phyloP scores from a whole-genome alignment of 2,113 vertebrate genomes.

The Bostrychus sinensis region DNA sequence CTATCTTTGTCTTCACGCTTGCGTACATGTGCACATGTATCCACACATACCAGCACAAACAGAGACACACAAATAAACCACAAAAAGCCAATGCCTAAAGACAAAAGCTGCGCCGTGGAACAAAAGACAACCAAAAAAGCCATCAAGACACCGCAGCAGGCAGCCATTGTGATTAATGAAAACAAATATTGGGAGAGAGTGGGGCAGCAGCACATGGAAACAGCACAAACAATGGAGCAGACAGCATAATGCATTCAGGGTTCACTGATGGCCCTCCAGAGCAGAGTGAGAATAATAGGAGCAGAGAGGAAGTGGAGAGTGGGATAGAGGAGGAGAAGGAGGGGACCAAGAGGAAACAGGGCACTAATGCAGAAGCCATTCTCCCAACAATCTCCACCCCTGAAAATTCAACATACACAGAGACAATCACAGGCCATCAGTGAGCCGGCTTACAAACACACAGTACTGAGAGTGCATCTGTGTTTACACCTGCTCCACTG shows the following conservation, averaged over 20 bases:
- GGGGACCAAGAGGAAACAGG: conserved; percentile 57
- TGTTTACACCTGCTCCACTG: conserved; percentile 43
- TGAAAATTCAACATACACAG: conserved; percentile 20
- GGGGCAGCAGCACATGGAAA: conserved; percentile 67
- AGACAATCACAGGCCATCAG: conserved; percentile 14
- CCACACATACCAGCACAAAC: conserved; percentile 37
- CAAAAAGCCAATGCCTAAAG: conserved; percentile 57
- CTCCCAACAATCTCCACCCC: conserved; percentile 44
- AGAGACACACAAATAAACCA: conserved; percentile 53
- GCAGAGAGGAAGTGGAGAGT: conserved; percentile 58
- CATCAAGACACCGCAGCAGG: conserved; percentile 87
- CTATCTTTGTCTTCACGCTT: conserved; percentile 16
- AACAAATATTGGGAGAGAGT: conserved; percentile 83
- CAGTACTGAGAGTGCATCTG: conserved; percentile 32
- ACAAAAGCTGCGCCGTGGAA: conserved; percentile 74
- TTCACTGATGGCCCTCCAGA: conserved; percentile 71
- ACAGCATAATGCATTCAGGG: conserved; percentile 76
- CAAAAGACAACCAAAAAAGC: conserved; percentile 85
- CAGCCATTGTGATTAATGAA: conserved; percentile 91
- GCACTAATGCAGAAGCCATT: conserved; percentile 67
- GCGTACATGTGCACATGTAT: conserved; percentile 24
- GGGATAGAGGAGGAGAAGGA: conserved; percentile 49
- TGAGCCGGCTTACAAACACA: conserved; percentile 40
- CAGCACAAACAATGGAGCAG: conserved; percentile 92
- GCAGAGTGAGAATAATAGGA: conserved; percentile 75